phyloP scores from a whole-genome alignment of 2,797 vertebrate genomes.

The Lacerta viridis region DNA sequence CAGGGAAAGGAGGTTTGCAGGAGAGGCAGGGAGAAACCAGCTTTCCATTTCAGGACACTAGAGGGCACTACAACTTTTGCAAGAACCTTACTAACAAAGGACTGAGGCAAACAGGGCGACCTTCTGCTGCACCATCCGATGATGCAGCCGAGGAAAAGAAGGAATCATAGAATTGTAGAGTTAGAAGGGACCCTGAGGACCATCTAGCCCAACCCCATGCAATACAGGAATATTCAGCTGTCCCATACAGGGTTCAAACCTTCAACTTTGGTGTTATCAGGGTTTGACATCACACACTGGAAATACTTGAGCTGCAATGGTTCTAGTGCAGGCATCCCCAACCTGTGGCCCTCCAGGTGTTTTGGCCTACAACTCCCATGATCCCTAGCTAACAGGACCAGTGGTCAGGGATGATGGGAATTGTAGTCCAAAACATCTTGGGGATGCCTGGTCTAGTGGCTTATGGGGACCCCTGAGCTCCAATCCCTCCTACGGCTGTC shows the following conservation, averaged over 20 bases:
- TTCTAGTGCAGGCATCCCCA: neutral
- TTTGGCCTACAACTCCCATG: no score
- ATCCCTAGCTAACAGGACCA: no score
- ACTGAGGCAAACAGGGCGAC: neutral
- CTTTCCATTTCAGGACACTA: constrained; percentile 4
- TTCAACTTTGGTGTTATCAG: neutral
- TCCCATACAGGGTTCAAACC: no score
- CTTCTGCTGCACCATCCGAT: neutral
- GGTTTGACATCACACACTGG: neutral
- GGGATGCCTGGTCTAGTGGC: neutral
- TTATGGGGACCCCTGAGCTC: neutral
- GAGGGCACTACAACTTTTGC: constrained; percentile 24
- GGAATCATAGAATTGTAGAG: neutral
- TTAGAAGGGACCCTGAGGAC: no score
- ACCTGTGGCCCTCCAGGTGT: no score
- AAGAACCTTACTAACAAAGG: neutral
- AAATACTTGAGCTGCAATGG: neutral
- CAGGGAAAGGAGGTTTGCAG: neutral
- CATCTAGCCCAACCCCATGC: no score
- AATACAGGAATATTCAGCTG: no score
- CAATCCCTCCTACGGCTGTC: neutral
- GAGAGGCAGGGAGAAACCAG: neutral
- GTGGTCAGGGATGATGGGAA: no score
- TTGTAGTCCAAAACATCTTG: no score
- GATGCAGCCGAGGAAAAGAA: neutral